Evolutionary conservation across 1,140 invertebrate genomes (phyloP).

Genomic region (Cotesia glomerata): DNA sequence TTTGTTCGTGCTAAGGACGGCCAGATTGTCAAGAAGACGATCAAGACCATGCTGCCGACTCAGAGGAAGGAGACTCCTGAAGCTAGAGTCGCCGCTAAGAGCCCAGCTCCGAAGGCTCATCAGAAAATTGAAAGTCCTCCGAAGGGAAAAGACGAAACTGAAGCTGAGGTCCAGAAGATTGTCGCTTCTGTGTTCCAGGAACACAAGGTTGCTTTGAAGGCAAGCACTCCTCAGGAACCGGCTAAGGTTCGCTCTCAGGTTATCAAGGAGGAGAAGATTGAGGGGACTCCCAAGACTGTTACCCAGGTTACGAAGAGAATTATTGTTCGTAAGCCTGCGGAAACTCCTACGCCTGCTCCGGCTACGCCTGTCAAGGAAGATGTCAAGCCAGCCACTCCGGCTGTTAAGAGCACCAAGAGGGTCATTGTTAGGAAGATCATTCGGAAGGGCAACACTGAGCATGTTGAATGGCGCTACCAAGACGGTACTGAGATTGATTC

Average conservation of each 20-base stretch:
- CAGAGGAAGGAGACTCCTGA: slow-evolving; percentile 44
- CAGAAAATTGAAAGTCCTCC: slow-evolving; percentile 36
- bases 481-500: slow-evolving; percentile 60
- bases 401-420: slow-evolving; percentile 51
- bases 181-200: slow-evolving; percentile 60
- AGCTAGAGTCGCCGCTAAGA: slow-evolving; percentile 16
- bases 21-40: slow-evolving; percentile 58
- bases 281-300: slow-evolving; percentile 45
- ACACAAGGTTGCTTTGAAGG: slow-evolving; percentile 58
- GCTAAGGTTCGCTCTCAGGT: slow-evolving; percentile 20
- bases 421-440: slow-evolving; percentile 60
- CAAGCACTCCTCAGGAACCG: slow-evolving; percentile 40
- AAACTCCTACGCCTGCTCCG: slow-evolving; percentile 10
- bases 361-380: neutral
- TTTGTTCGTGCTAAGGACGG: slow-evolving; percentile 57
- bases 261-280: slow-evolving; percentile 49
- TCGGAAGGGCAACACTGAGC: slow-evolving; percentile 56
- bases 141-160: slow-evolving; percentile 53
- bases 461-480: slow-evolving; percentile 60
- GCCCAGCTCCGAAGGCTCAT: neutral
- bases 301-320: slow-evolving; percentile 58
- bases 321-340: slow-evolving; percentile 51
- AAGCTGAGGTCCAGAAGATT: slow-evolving; percentile 61
- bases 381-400: neutral
- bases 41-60: slow-evolving; percentile 61